A percentile compares a stretch with the other conserved stretches of the same genome.
Conservation (phyloP, 2,113 vertebrate species). For the Xiphias gladius region DNA sequence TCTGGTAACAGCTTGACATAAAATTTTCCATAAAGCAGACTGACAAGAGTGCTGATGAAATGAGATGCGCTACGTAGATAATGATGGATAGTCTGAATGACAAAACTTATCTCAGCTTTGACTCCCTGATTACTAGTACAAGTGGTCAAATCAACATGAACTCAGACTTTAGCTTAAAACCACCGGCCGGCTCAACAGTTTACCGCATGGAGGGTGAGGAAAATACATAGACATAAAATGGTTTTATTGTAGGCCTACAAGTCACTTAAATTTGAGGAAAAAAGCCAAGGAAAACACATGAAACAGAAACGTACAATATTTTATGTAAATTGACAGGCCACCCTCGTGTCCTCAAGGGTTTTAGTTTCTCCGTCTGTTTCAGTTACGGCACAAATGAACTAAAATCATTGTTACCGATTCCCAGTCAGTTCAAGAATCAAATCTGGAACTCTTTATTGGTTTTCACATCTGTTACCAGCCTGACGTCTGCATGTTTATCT, state of each 20-base stretch:
- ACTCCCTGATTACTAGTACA: not conserved
- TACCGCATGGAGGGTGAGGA: not conserved
- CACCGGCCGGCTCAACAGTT: not conserved
- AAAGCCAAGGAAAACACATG: not conserved
- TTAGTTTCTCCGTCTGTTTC: constrained; percentile 1
- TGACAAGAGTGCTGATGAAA: not conserved
- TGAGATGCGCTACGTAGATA: not conserved
- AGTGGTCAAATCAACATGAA: not conserved
- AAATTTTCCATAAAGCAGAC: constrained; percentile 19
- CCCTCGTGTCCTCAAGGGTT: not conserved
- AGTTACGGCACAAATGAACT: constrained; percentile 6
- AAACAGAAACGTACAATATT: constrained; percentile 1
- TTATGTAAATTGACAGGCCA: constrained; percentile 25
- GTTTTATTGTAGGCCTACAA: not conserved
- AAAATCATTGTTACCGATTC: constrained; percentile 14
- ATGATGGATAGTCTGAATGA: not conserved
- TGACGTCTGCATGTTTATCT: constrained; percentile 49
- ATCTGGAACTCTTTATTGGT: constrained; percentile 36
- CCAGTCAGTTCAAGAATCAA: constrained; percentile 28
- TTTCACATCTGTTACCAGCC: constrained; percentile 29
- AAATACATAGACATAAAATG: not conserved
- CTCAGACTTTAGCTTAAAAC: not conserved
- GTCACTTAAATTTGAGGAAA: not conserved
- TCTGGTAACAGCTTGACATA: constrained; percentile 21
- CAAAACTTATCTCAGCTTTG: not conserved